These are phyloP conservation scores for Andrena hattorfiana DNA, from an alignment of 2,888 invertebrate genomes.

Conservation along the genomic window DNA sequence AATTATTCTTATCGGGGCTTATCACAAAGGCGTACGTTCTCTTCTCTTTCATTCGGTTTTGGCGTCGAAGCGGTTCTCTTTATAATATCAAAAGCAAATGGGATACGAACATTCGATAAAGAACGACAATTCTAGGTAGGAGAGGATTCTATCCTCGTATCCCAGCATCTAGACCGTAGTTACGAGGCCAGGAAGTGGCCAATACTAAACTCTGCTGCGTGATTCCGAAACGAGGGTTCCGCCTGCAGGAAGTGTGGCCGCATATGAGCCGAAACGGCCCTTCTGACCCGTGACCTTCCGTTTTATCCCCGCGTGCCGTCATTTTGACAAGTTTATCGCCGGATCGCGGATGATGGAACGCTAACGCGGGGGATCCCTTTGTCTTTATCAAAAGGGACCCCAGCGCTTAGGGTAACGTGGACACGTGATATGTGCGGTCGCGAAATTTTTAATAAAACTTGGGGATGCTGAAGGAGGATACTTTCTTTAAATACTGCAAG, in stretches of 20 bases:
- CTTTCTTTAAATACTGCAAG: not conserved
- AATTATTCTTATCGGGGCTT: not conserved
- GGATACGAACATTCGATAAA: conserved; percentile 8
- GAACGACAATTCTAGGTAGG: conserved; percentile 17
- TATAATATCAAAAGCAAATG: too few species aligned
- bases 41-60: too few species aligned
- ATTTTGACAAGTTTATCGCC: conserved; percentile 54
- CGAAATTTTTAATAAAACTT: not conserved
- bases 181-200: conserved; percentile 54
- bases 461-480: not conserved
- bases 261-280: conserved; percentile 45
- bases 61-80: too few species aligned
- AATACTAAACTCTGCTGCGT: conserved; percentile 64
- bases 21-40: too few species aligned
- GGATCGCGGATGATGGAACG: conserved; percentile 14
- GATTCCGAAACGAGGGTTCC: conserved; percentile 47
- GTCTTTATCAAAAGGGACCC: not conserved
- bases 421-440: not conserved
- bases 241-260: conserved; percentile 51
- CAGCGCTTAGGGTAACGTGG: not conserved
- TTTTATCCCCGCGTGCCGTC: conserved; percentile 5
- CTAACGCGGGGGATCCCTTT: conserved; percentile 1
- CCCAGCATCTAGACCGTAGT: conserved; percentile 4
- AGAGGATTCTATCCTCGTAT: conserved; percentile 17
- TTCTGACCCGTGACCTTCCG: conserved; percentile 45